Percentiles rank a stretch among this genome's conserved stretches.
Evolutionary conservation across 2,797 vertebrate species (phyloP).

Genomic region (Momotus momota): DNA sequence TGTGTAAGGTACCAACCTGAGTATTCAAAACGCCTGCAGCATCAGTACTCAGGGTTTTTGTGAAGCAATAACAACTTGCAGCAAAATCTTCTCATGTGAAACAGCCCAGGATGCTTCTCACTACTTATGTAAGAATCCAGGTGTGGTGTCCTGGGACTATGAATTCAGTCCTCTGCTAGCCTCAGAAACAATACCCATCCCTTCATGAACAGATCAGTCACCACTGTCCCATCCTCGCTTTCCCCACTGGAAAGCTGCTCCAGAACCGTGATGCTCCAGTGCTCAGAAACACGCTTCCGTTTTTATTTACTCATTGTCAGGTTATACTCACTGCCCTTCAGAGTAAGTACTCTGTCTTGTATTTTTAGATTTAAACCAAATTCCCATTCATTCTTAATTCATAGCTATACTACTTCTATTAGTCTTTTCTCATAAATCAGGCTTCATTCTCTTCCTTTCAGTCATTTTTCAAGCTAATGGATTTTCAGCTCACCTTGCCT

Average conservation of each 20-base stretch:
- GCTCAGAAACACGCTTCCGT: neutral
- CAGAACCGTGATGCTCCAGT: neutral
- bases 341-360: neutral
- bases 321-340: neutral
- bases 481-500: neutral
- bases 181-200: neutral
- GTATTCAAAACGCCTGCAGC: neutral
- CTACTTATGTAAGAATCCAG: neutral
- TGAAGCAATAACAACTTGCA: neutral
- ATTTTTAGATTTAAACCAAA: neutral
- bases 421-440: neutral
- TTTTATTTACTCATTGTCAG: neutral
- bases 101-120: neutral
- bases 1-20: accelerated
- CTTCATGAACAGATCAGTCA: neutral
- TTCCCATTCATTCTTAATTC: neutral
- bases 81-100: neutral
- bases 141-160: neutral
- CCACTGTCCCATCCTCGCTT: neutral
- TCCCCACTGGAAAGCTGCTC: neutral
- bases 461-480: neutral
- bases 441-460: neutral
- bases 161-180: neutral
- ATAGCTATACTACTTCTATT: neutral
- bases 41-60: neutral